Base-by-base conservation (phyloP, 2,888 invertebrate species). In the Melipona bicolor region DNA sequence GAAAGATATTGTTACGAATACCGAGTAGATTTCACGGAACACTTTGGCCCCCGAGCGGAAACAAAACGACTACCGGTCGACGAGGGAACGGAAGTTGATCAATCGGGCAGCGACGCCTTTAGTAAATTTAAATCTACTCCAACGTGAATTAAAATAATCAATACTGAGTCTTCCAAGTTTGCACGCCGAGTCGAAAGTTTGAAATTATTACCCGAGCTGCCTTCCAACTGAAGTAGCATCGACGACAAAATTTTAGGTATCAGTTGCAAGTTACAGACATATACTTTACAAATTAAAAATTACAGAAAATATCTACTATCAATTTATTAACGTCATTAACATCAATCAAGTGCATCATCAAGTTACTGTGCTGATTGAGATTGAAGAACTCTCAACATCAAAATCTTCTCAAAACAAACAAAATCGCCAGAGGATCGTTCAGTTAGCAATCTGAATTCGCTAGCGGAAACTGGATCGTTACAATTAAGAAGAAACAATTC, bases 1-100 rank as follows among this genome's bases (percentile, higher is more conserved):
- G n/a, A 17, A 56, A 54, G 54, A 54, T 70, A 54, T 54, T 36
- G 70, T 36, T 56, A 36, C 70, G 52, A 71, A 71, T 71, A 71
- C 32, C 24, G 36, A 71, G 43, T 54, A 54, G n/a, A 54, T 65
- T 62, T 69, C 61, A 49, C 32, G 69, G 52, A 70, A 61, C 24
- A 70, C n/a, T 52, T 32, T 27, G 56, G 27, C 54, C 36, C 43
- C 13, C 43, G 36, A 71, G 43, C 71, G 71, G 71, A 71, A 71
- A 19, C 43, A 19, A 43, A 19, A 43, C 43, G 43, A 49, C 24
- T 36, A 56, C 49, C 54, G 43, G 24, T 24, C 27, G 9, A 0
- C 17, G 56, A 59, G n/a, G 5, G 13, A 49, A 19, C 71, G 59
- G 71, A 71, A 59, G 43, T 43, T 4, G 43, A 71, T 59, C 17